Evolutionary conservation across 2,113 vertebrate species (phyloP), one percentile per base, ranked within the genome.

Genomic region (Erythrocercus mccallii): DNA sequence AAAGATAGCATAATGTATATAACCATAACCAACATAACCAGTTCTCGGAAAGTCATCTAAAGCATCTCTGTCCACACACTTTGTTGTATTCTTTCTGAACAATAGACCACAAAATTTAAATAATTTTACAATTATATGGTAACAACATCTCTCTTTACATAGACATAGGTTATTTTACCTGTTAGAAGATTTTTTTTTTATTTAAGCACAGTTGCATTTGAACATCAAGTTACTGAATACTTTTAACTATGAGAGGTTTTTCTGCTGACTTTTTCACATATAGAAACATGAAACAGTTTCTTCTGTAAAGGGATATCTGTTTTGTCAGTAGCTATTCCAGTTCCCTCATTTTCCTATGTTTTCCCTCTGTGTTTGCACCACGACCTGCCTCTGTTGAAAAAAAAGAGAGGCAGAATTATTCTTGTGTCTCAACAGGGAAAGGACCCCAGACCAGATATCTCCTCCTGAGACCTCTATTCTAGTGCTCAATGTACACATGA

Each of bases 61-160:
- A 88, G 5, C 8, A 53, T 53, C 37, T 72, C 35, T 60, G 5
- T 48, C 45, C 15, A 72, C 2, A 3, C 3, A 48, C 4, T 40
- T 91, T 47, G 28, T 44, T 64, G 4, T 19, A 76, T 24, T 21
- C 1, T 79, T 88, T 82, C 50, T 72, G 40, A 83, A 77, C 1
- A 88, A 53, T 1, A 62, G 10, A 70, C 28, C 0, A 45, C 35
- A 61, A 81, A 81, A 69, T 4, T 11, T 0, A 64, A 86, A 35
- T 37, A 0, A 70, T 65, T 65, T 80, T 45, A 16, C 25, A 53
- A 57, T n/a, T 0, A 40, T 37, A 45, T 13, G 3, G 9, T 40
- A 78, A 78, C 38, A 40, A 40, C 84, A 45, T 24, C 0, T 65
- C 10, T 65, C 12, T 79, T 0, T 18, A 0, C n/a, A 37, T 25